Evolutionary conservation across 2,797 vertebrate species (phyloP), one percentile per base, ranked within the genome.

Genomic region (Anisognathus igniventris): DNA sequence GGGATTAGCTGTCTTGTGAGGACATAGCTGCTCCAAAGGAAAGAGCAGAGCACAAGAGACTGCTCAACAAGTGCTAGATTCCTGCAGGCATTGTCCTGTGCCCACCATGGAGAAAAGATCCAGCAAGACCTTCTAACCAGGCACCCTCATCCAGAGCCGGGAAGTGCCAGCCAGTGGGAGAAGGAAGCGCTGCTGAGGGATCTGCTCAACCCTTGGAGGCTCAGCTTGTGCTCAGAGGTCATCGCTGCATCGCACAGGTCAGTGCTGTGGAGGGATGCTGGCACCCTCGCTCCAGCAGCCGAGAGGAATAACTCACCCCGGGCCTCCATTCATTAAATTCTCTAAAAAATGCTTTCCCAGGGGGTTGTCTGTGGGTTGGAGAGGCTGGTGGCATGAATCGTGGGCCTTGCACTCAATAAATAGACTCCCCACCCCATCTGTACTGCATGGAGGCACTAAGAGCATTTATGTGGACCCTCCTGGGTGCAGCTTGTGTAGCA

Each of bases 61-160:
- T 3, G 3, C 77, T 71, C 0, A 0, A 10, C 42, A 1, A 64
- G 48, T 1, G 3, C 68, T 45, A 30, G 84, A 37, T 45, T 74
- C 50, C 82, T 79, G 72, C 70, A 50, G 81, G 44, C 37, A 35
- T 57, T 13, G 4, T 51, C 62, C 76, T 7, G 40, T 57, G 50
- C 21, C 58, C 64, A 47, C 37, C 88, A 96, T 96, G 96, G 91
- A 90, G 65, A 86, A 45, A 95, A 66, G 71, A 66, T 40, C 50
- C 54, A 75, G 72, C 10, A 13, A 48, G 50, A 77, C 64, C 79
- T 11, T 80, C 93, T 94, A 79, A 95, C 53, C 1, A 1, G 35
- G 28, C 3, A 5, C 13, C 16, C 25, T 66, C 7, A 0, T n/a
- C 56, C 45, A 50, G 70, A 81, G 47, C 40, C 0, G 0, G 40